Percentiles rank a stretch among this genome's conserved stretches.
Conservation (phyloP, 2,797 vertebrate genomes). For the Poecilia picta region DNA sequence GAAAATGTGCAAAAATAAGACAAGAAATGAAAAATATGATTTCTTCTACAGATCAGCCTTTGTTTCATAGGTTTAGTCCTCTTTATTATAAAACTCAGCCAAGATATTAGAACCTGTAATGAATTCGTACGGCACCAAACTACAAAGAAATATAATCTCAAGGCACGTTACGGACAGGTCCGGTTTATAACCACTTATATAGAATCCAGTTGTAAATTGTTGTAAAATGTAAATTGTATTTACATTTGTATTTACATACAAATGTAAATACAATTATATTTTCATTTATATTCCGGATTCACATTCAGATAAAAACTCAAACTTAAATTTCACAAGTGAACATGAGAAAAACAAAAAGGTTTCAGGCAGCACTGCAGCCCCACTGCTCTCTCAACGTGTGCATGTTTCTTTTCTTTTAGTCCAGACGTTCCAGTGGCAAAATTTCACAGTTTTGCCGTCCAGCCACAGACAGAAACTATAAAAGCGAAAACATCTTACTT, state of each 20-base stretch:
- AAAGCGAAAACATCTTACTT: neutral
- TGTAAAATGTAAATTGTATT: no score
- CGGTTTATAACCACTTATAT: neutral
- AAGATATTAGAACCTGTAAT: neutral
- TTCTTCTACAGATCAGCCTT: neutral
- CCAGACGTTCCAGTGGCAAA: neutral
- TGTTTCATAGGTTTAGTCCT: neutral
- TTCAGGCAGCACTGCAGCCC: neutral
- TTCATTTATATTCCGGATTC: neutral
- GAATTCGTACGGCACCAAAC: neutral
- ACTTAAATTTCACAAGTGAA: neutral
- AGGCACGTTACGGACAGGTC: neutral
- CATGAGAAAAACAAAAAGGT: neutral
- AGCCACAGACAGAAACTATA: neutral
- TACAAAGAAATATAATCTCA: neutral
- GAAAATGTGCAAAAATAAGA: constrained; percentile 17
- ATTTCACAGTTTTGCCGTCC: neutral
- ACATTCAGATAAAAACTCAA: neutral
- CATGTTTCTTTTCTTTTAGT: neutral
- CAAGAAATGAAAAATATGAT: neutral
- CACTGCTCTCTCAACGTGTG: neutral
- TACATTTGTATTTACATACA: no score
- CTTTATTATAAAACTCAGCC: neutral
- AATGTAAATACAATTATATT: neutral
- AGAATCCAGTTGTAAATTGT: neutral